Percentiles rank a stretch among this genome's conserved stretches.
phyloP scores from a whole-genome alignment of 2,888 invertebrate species.

The Nomada flava region DNA sequence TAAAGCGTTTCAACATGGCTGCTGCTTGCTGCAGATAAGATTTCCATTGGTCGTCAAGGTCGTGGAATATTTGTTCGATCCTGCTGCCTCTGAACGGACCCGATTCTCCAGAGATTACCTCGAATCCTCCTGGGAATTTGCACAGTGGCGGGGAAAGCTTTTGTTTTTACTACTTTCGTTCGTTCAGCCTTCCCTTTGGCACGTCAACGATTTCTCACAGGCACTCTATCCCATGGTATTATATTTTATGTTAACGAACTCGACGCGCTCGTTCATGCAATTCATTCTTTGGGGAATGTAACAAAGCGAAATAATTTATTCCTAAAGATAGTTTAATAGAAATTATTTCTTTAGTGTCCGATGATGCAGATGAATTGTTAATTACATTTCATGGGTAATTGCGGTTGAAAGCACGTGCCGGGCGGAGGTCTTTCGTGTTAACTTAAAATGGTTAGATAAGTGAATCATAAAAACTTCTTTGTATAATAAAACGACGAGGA shows the following conservation, averaged over 20 bases:
- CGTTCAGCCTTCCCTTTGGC: not conserved
- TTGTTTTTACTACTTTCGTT: conserved; percentile 26
- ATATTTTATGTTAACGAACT: conserved; percentile 2
- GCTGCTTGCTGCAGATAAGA: conserved; percentile 51
- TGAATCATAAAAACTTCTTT: no score
- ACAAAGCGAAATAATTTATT: no score
- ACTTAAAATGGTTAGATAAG: no score
- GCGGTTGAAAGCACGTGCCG: no score
- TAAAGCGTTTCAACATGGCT: conserved; percentile 35
- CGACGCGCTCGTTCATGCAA: not conserved
- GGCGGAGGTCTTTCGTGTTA: no score
- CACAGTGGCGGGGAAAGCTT: conserved; percentile 37
- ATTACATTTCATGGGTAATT: no score
- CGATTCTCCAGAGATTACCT: conserved; percentile 67
- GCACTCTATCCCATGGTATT: not conserved
- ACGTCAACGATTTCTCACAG: not conserved
- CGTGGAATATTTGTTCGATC: conserved; percentile 34
- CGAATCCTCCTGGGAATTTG: conserved; percentile 67
- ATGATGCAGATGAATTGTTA: no score
- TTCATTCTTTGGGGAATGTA: no score
- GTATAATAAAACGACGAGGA: no score
- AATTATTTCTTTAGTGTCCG: no score
- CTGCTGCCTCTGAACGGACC: conserved; percentile 21
- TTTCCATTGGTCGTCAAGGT: conserved; percentile 53
- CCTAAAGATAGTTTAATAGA: no score